Conservation (phyloP, 2,888 invertebrate genomes). For the Bellardia pandia region DNA sequence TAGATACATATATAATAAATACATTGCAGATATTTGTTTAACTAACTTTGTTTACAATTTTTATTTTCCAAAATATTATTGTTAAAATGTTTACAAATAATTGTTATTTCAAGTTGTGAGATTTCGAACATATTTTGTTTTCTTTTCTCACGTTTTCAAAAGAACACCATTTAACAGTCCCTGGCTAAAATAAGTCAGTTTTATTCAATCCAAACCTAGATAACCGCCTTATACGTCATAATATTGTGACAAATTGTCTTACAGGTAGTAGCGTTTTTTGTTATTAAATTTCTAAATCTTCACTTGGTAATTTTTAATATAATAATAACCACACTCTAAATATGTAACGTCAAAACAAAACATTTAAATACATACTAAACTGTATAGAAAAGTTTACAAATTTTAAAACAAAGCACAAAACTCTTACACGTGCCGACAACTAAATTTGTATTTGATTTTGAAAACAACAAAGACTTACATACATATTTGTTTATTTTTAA, state of each 20-base stretch:
- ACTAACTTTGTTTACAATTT: background rate
- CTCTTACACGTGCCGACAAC: conserved; percentile 54
- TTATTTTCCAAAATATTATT: background rate
- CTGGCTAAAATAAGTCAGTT: too few relatives aligned
- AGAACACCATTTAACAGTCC: too few relatives aligned
- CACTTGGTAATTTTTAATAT: conserved; percentile 7
- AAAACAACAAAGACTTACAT: background rate
- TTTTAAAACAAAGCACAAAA: conserved; percentile 2
- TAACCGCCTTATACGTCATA: background rate
- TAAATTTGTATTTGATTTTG: conserved; percentile 22
- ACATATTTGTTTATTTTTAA: conserved; percentile 1
- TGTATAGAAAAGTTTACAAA: background rate
- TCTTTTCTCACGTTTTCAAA: background rate
- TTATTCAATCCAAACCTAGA: too few relatives aligned
- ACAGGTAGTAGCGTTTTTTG: background rate
- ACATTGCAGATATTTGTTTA: background rate
- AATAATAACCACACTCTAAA: background rate
- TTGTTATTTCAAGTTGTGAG: background rate
- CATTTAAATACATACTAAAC: background rate
- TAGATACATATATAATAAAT: background rate
- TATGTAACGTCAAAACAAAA: conserved; percentile 31
- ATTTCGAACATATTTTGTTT: background rate
- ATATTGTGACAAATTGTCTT: background rate
- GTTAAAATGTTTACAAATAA: background rate
- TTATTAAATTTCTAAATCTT: background rate